Evolutionary conservation across 2,113 vertebrate species (phyloP).

Genomic region (Sitta europaea): DNA sequence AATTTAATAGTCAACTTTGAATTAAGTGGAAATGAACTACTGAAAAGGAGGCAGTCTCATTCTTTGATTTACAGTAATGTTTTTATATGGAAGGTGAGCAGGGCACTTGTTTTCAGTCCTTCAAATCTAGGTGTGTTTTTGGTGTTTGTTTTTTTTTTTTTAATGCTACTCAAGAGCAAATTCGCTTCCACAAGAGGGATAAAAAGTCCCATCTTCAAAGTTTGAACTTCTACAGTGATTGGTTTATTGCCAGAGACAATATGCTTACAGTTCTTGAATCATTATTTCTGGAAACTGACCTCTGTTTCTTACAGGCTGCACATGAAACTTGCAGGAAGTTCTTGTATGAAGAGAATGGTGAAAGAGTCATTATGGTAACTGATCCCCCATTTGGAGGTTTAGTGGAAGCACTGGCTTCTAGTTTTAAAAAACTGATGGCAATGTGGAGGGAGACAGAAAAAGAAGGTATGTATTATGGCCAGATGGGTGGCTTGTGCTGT

Average conservation of each 20-base stretch:
- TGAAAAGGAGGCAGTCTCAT: background rate
- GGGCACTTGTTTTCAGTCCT: background rate
- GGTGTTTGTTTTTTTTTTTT: background rate
- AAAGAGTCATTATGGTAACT: constrained; percentile 84
- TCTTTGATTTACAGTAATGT: background rate
- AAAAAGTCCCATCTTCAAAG: background rate
- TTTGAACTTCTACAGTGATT: background rate
- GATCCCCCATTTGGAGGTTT: constrained; percentile 96
- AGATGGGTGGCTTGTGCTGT: background rate
- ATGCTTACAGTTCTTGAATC: background rate
- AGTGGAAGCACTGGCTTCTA: constrained; percentile 89
- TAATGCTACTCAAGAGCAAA: background rate
- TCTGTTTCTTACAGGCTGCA: constrained; percentile 73
- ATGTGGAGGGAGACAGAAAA: constrained; percentile 74
- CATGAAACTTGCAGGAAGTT: constrained; percentile 75
- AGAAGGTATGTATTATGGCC: constrained; percentile 64
- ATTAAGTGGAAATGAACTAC: background rate
- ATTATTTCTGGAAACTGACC: background rate
- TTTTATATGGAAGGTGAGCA: background rate
- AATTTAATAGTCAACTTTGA: background rate
- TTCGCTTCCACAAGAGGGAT: background rate
- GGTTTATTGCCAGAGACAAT: background rate
- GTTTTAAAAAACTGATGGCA: constrained; percentile 83
- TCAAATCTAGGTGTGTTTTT: background rate
- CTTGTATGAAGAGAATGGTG: constrained; percentile 71